phyloP scores from a whole-genome alignment of 2,797 vertebrate species.

The Toxotes lorentzi region DNA sequence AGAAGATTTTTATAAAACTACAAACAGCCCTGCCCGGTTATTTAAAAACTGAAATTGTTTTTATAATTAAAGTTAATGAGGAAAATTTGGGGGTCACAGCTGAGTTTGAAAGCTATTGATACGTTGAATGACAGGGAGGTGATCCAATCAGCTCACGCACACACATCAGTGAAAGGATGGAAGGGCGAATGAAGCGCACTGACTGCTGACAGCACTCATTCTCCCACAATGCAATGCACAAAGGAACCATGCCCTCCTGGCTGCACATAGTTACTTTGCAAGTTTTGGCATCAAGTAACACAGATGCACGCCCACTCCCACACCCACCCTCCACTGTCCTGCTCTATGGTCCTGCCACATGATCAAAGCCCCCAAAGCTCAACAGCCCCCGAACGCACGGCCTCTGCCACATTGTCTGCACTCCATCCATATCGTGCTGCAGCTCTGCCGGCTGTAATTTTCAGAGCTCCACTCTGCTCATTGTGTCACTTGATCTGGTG shows the following conservation, averaged over 20 bases:
- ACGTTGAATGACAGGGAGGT: too few relatives aligned
- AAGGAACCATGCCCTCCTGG: constrained; percentile 27
- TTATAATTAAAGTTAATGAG: too few relatives aligned
- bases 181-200: too few relatives aligned
- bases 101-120: too few relatives aligned
- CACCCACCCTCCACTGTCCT: constrained; percentile 32
- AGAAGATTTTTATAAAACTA: neutral
- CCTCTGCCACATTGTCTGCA: constrained; percentile 61
- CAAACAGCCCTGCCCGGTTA: too few relatives aligned
- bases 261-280: constrained; percentile 51
- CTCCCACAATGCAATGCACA: too few relatives aligned
- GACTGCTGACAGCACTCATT: too few relatives aligned
- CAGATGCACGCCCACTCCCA: constrained; percentile 15
- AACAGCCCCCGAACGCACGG: constrained; percentile 21
- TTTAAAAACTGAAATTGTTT: neutral
- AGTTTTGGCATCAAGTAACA: constrained; percentile 53
- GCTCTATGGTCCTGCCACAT: too few relatives aligned
- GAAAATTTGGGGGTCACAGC: too few relatives aligned
- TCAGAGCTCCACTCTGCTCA: constrained; percentile 54
- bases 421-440: constrained; percentile 57
- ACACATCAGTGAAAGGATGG: too few relatives aligned
- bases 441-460: constrained; percentile 68
- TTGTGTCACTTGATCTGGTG: constrained; percentile 77
- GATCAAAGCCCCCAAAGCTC: constrained; percentile 62
- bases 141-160: too few relatives aligned